These are phyloP conservation scores for Thumatha senex DNA, from an alignment of 2,888 invertebrate species.

Conservation along the genomic window DNA sequence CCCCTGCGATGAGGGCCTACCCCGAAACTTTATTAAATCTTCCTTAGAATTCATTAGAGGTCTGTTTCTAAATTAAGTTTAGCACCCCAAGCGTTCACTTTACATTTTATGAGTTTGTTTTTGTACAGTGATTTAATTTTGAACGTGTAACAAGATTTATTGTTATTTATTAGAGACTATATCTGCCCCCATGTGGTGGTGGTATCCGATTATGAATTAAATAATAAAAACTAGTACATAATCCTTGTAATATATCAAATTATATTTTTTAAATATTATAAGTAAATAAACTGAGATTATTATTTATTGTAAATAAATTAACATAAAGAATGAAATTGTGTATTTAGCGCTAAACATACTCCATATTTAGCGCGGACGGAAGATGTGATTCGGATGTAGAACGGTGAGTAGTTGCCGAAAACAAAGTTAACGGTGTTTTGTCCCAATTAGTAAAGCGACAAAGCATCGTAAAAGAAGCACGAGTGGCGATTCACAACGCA, in stretches of 20 bases:
- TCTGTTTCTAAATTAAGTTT: slow-evolving; percentile 67
- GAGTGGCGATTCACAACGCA: no score
- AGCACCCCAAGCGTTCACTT: slow-evolving; percentile 52
- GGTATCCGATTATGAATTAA: background rate
- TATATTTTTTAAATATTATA: background rate
- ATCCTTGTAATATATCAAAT: background rate
- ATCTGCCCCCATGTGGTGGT: slow-evolving; percentile 11
- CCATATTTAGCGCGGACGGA: no score
- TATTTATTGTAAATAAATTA: background rate
- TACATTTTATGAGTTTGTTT: slow-evolving; percentile 56
- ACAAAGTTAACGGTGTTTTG: no score
- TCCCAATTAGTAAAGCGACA: no score
- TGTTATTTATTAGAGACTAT: slow-evolving; percentile 30
- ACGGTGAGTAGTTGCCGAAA: no score
- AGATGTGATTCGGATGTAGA: no score
- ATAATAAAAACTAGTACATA: background rate
- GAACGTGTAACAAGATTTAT: slow-evolving; percentile 53
- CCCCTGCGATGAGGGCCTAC: slow-evolving; percentile 47
- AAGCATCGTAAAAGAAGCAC: no score
- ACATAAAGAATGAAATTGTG: background rate
- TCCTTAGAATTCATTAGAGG: slow-evolving; percentile 67
- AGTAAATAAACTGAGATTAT: background rate
- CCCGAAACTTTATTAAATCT: slow-evolving; percentile 64
- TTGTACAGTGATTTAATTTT: slow-evolving; percentile 55
- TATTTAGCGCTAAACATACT: no score